Base-by-base conservation (phyloP, 2,113 vertebrate species). In the Seriola dumerili region DNA sequence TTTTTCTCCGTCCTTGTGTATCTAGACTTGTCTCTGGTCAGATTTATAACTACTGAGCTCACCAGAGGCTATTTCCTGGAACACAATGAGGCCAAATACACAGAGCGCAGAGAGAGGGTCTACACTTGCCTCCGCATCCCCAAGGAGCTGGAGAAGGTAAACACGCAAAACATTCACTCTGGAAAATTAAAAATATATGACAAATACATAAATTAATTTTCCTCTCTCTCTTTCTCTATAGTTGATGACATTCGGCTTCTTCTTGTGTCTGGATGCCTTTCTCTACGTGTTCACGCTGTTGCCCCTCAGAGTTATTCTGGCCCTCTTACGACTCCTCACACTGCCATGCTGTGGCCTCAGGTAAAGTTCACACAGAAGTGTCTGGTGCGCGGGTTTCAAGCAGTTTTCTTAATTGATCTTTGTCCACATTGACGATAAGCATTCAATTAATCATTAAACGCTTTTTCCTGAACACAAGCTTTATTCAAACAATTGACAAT, bases 51-150 rank as follows among this genome's bases (percentile, higher is more conserved):
- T 58, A 96, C 97, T 69, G 98, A 99, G 88, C 94, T 99, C 71
- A 99, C 98, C 34, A 96, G 98, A 92, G 98, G 98, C 48, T 99
- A 99, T 94, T 99, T 99, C 94, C 96, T 99, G 81, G 98, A 99
- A 94, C 98, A 99, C 93, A 99, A 99, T 80, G 98, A 99, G 93
- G 98, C 98, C 88, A 99, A 99, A 92, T 99, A 99, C 85, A 99
- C 97, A 0, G 98, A 99, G 85, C 94, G 98, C 85, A 96, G 98
- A 91, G 98, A 99, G 89, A 96, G 96, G 87, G 98, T 99, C 1
- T 99, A 99, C 93, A 99, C 98, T 0, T 99, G 97, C 89, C 94
- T 99, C 89, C 95, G 98, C 72, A 99, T 99, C 94, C 98, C 98
- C 19, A 96, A 97, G 92, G 98, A 99, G 90, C 84, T 99, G 89